These are phyloP conservation scores for Prorops nasuta DNA, from an alignment of 1,140 invertebrate genomes.

Conservation along the genomic window DNA sequence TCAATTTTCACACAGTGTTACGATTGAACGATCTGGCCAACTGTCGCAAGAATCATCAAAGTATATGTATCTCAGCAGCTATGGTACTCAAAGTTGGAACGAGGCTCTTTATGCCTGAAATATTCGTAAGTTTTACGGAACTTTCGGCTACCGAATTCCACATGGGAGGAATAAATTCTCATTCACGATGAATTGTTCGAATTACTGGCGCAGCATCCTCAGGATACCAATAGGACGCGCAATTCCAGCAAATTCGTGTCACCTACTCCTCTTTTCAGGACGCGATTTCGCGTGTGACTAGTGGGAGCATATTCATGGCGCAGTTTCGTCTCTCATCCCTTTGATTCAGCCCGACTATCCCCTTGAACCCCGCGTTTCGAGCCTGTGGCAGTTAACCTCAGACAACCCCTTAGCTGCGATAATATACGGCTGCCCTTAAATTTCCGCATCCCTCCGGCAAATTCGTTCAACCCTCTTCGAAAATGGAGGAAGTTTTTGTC, in stretches of 20 bases:
- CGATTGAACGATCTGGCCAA: too few relatives aligned
- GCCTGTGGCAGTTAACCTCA: conserved; percentile 39
- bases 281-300: conserved; percentile 35
- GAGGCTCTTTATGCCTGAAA: conserved; percentile 8
- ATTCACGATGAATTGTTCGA: conserved; percentile 33
- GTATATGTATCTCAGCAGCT: too few relatives aligned
- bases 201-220: conserved; percentile 22
- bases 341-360: conserved; percentile 14
- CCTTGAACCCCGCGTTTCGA: too few relatives aligned
- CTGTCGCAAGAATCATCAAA: too few relatives aligned
- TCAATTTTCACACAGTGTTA: too few relatives aligned
- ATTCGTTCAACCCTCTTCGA: conserved; percentile 9
- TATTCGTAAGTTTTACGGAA: conserved; percentile 21
- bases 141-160: conserved; percentile 9
- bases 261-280: conserved; percentile 34
- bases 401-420: conserved; percentile 32
- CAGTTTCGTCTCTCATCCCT: conserved; percentile 13
- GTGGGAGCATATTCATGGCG: conserved; percentile 37
- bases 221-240: conserved; percentile 34
- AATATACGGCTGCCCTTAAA: conserved; percentile 37
- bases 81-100: conserved; percentile 1
- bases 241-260: conserved; percentile 34
- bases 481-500: too few relatives aligned
- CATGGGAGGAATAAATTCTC: conserved; percentile 27
- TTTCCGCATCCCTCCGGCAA: conserved; percentile 27